Evolutionary conservation across 1,140 invertebrate species (phyloP), one percentile per base, ranked within the genome.

Genomic region (Dufourea novaeangliae): DNA sequence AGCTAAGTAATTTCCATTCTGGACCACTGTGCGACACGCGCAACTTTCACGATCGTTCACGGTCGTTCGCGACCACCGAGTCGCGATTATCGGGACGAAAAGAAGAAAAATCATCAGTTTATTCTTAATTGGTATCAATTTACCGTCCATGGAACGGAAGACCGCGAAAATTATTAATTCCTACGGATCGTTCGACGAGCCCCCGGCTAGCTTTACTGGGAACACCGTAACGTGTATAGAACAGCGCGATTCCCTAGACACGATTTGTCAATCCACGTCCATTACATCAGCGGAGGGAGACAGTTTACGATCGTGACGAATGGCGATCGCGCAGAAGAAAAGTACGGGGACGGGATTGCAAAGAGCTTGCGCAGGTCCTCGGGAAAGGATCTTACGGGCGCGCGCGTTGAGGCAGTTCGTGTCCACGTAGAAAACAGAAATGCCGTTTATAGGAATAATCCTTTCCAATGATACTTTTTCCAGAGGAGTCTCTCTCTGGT

Each of bases 261-360:
- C 77, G 77, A 82, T 82, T 82, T 82, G 70, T 83, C 78, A 81
- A 83, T 82, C 79, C 34, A 69, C 74, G 77, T 69, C 70, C 75
- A 61, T 79, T 82, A 82, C 77, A 74, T 79, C 82, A 68, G 39
- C 32, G 32, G 20, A 41, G 61, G 29, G 80, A 78, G 56, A 81
- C 79, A 72, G 67, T 83, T 83, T 68, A 67, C 67, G 73, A 77
- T 80, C 80, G 62, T 81, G 79, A 83, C 52, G 62, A 80, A 82
- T 81, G 54, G n/a, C 72, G 66, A 71, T 56, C 39, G 46, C 32
- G 32, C 25, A 12, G 46, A 68, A 67, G 67, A 81, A 71, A 71
- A 56, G 7, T 77, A 56, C 22, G 37, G n/a, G 41, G 29, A 61
- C 34, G 32, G 71, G 41, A 71, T 82, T 77, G 67, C n/a, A 5